Evolutionary conservation across 1,140 invertebrate species (phyloP), one percentile per base, ranked within the genome.

Genomic region (Meloidogyne floridensis): DNA sequence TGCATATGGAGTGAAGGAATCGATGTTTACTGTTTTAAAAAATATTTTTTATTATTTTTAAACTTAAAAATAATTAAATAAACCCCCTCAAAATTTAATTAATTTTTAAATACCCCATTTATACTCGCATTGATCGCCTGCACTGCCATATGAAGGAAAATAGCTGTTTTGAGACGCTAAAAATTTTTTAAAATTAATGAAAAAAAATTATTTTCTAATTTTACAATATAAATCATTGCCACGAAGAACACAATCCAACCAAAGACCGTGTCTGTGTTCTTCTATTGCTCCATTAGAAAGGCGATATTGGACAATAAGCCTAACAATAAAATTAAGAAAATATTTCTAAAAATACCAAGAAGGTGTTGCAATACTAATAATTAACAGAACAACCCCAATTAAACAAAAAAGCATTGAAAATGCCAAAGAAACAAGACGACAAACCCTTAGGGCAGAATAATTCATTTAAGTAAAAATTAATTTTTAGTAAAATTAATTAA

Each of bases 221-320:
- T 74, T 47, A 65, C 59, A 65, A 65, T 65, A 65, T 65, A 65
- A 56, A n/a, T 69, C 77, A 53, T 51, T 51, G 13, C 77, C 77
- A 69, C 77, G 69, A 18, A 79, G 77, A 47, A 79, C 77, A 71
- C 77, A 79, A 51, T 79, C 77, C n/a, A 79, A 53, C 77, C 77
- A 79, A 20, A 79, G 77, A 8, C 77, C 77, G 59, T 79, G 77
- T 51, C 77, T 69, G 18, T 79, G 77, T 72, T 79, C 77, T 51
- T 79, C 77, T 32, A 79, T 71, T 13, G 51, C 43, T 47, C 77
- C 77, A 20, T 72, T 32, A 5, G 77, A 20, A 11, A 79, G 20
- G 4, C 59, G 65, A 18, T 79, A 79, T 43, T 79, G 32, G 15
- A 79, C 77, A 18, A 65, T 18, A 65, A 79, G 77, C 77, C 77